phyloP scores from a whole-genome alignment of 2,888 invertebrate genomes.

The Spilarctia lutea region DNA sequence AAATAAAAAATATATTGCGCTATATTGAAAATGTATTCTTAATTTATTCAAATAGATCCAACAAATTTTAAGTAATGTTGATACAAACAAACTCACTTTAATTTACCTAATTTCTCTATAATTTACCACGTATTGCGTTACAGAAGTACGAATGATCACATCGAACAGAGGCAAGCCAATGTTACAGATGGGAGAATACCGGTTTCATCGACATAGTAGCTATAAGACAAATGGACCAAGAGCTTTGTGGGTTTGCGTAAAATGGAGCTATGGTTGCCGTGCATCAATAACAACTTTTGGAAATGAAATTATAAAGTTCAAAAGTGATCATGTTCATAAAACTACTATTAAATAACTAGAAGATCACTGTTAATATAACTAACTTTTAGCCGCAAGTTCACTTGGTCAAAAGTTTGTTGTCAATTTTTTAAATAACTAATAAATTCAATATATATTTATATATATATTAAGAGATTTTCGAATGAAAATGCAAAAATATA shows the following conservation, averaged over 20 bases:
- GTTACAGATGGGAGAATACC: slow-evolving; percentile 41
- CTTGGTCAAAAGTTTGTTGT: neutral
- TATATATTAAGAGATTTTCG: no score
- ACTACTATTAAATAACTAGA: neutral
- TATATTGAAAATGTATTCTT: neutral
- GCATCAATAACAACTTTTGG: slow-evolving; percentile 22
- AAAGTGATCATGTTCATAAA: slow-evolving; percentile 8
- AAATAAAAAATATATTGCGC: no score
- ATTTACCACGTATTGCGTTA: neutral
- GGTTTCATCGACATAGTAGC: slow-evolving; percentile 40
- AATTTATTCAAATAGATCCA: neutral
- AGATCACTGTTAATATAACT: neutral
- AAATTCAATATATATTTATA: no score
- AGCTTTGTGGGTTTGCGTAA: slow-evolving; percentile 27
- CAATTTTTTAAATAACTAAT: neutral
- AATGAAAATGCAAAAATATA: no score
- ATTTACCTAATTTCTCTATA: neutral
- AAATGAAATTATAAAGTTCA: neutral
- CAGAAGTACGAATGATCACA: slow-evolving; percentile 3
- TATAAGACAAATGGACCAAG: slow-evolving; percentile 20
- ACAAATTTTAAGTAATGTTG: neutral
- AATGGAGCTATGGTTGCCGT: slow-evolving; percentile 29
- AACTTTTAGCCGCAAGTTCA: neutral
- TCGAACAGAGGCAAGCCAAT: slow-evolving; percentile 49
- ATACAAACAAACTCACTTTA: neutral